phyloP scores from a whole-genome alignment of 2,113 vertebrate species.

The Pandion haliaetus region DNA sequence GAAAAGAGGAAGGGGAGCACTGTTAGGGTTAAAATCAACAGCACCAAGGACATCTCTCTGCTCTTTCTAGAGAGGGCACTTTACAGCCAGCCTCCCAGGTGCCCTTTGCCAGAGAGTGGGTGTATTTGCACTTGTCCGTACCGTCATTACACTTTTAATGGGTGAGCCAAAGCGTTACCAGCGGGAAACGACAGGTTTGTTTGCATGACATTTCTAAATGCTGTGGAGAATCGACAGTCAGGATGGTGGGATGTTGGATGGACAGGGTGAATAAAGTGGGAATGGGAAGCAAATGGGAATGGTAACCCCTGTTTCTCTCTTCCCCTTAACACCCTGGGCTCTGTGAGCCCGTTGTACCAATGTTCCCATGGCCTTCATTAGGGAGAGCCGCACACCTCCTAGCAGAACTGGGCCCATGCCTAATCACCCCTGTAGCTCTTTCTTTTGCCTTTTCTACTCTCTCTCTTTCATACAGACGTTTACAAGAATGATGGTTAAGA shows the following conservation, averaged over 20 bases:
- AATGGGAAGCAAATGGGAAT: neutral
- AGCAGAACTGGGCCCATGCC: neutral
- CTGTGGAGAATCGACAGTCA: neutral
- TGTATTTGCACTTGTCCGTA: neutral
- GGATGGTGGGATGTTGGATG: neutral
- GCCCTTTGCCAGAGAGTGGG: neutral
- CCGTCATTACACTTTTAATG: neutral
- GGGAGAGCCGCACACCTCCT: neutral
- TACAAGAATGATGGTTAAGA: neutral
- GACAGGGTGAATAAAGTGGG: neutral
- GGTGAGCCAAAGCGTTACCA: neutral
- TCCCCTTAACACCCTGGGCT: fast-evolving
- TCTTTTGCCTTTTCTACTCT: neutral
- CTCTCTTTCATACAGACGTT: neutral
- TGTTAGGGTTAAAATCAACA: neutral
- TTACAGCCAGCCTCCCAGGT: neutral
- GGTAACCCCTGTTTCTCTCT: neutral
- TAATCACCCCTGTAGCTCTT: neutral
- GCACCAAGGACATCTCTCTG: neutral
- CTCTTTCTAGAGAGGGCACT: neutral
- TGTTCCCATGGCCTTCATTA: neutral
- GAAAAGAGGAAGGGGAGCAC: neutral
- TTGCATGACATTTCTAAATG: neutral
- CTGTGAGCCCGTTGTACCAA: neutral
- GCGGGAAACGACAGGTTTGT: neutral